Base-by-base conservation (phyloP, 1,140 invertebrate genomes). In the Cepaea nemoralis region DNA sequence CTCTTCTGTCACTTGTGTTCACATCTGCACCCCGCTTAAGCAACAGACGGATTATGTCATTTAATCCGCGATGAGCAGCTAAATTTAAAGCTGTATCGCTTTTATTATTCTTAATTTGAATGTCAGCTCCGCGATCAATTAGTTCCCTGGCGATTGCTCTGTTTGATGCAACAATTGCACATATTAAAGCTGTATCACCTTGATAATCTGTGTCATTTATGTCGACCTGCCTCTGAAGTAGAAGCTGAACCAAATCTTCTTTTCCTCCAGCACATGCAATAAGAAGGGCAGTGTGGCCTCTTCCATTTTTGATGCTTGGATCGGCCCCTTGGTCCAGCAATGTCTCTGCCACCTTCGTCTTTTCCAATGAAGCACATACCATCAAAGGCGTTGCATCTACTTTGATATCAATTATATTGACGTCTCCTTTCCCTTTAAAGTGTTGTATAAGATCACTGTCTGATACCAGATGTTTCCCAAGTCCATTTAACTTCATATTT, bases 121-220 rank as follows among this genome's bases (percentile, higher is more conserved):
- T 77, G 31, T 77, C 75, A 55, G 75, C 75, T 39, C 59, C 59
- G 5, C 24, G 31, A 66, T 63, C 75, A 37, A 77, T 63, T 3
- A 77, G 50, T 35, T 59, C 48, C 33, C 55, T 55, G 6, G 27
- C 75, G 24, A 77, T 37, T 37, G 1, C 24, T 33, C 66, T 35
- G 24, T 63, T 35, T 2, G 31, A 35, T 19, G 37, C 75, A n/a
- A 35, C 48, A 77, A 77, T 77, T 35, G 75, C 75, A 39, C 6
- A 35, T 10, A 59, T 1, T 6, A 77, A 33, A 63, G 31, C 33
- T 37, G 50, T 77, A 33, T 63, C 22, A 24, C 75, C 75, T 0
- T 77, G 8, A 33, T 39, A 22, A 50, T 77, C 75, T 40, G 16
- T 33, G 24, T 27, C 75, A 50, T 77, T 77, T 27, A 66, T 63